Base-by-base conservation (phyloP, 2,888 invertebrate species). In the Dynastes hyllus region DNA sequence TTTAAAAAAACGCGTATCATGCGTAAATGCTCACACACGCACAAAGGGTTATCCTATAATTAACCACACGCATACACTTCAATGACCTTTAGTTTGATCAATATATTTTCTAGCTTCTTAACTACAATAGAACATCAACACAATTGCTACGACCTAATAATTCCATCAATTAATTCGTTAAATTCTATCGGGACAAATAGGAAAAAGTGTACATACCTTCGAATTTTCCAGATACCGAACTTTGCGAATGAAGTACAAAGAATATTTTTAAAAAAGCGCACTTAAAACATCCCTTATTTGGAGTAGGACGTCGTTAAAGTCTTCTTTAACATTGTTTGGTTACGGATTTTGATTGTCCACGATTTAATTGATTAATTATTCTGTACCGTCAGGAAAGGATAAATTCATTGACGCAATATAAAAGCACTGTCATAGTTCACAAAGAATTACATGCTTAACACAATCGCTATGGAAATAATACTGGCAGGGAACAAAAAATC, bases 61-160 rank as follows among this genome's bases (percentile, higher is more conserved):
- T 75, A 75, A 73, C 45, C 45, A 45, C 73, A 63, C 13, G 45
- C 45, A 45, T 61, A 63, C 13, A 63, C 45, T 69, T 6, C 55
- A 69, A 69, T 69, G 77, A 77, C 77, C 77, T 77, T 77, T 69
- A 55, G 77, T 69, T 77, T 77, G 77, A 77, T 77, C 77, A 77
- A 77, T 77, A 77, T 69, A 69, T 77, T 55, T 75, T 37, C 55
- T 58, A 16, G 22, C 40, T 71, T 53, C 55, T 53, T 58, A 71
- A 55, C 29, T 58, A 71, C 37, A 55, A 71, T 32, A 37, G 58
- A 55, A 71, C 32, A 58, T 29, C 22, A 71, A 53, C 29, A 58
- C n/a, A 29, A n/a, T 3, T 29, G 4, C 32, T 11, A 11, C 32
- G 3, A 53, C 51, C 32, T 6, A 55, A 58, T 16, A 40, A 67